Percentiles rank a stretch among this genome's conserved stretches.
Evolutionary conservation across 2,113 vertebrate species (phyloP).

Genomic region (Oxyruncus cristatus): DNA sequence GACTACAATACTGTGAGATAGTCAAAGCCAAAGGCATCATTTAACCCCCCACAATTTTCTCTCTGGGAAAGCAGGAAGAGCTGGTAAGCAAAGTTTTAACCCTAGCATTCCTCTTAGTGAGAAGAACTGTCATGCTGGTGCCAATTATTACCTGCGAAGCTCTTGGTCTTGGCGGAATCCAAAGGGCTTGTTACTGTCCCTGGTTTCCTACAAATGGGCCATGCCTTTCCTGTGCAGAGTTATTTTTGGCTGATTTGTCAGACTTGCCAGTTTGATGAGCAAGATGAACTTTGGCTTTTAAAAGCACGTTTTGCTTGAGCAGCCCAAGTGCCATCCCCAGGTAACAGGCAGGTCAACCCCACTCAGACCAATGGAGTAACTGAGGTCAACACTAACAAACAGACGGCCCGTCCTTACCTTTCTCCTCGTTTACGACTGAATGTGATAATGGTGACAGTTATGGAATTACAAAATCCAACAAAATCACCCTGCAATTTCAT

Average conservation of each 20-base stretch:
- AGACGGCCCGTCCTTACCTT: background rate
- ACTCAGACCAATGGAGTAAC: background rate
- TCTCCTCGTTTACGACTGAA: background rate
- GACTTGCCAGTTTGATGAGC: background rate
- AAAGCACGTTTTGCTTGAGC: background rate
- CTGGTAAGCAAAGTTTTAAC: background rate
- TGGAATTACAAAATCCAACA: background rate
- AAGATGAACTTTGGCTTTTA: background rate
- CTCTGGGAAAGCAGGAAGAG: background rate
- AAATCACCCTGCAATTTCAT: background rate
- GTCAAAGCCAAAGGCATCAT: background rate
- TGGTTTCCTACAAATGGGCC: background rate
- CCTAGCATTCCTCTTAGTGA: background rate
- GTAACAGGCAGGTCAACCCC: background rate
- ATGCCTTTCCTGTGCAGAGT: background rate
- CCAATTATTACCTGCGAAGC: background rate
- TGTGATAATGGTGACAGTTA: background rate
- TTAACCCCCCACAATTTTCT: background rate
- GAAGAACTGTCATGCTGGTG: background rate
- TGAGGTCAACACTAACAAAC: background rate
- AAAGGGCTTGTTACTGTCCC: background rate
- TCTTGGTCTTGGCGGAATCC: background rate
- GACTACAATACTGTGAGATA: rapidly evolving
- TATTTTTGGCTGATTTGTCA: background rate
- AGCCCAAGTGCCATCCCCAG: background rate